Conservation (phyloP, 2,888 invertebrate genomes). For the Limulus polyphemus region DNA sequence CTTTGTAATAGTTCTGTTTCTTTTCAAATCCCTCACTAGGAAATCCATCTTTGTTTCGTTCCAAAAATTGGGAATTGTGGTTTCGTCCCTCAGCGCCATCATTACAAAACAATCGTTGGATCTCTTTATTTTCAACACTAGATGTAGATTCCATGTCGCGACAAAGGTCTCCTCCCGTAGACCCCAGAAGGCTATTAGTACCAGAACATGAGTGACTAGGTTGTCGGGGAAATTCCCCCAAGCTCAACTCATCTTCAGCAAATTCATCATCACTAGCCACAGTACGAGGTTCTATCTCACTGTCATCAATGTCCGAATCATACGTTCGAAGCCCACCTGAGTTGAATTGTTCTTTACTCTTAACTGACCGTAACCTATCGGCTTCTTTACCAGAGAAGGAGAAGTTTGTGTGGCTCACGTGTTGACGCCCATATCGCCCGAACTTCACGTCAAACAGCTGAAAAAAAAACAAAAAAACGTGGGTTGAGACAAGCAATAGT, state of each 20-base stretch:
- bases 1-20: slow-evolving; percentile 23
- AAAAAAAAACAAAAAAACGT: slow-evolving; percentile 10
- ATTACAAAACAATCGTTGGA: slow-evolving; percentile 13
- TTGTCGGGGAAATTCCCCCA: slow-evolving; percentile 20
- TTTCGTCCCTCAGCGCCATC: slow-evolving; percentile 5
- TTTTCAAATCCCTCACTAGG: slow-evolving; percentile 22
- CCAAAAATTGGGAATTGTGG: slow-evolving; percentile 19
- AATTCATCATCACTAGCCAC: slow-evolving; percentile 28
- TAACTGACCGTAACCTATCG: background rate
- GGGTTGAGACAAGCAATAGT: background rate
- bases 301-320: slow-evolving; percentile 26
- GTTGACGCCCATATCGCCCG: slow-evolving; percentile 26
- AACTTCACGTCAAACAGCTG: slow-evolving; percentile 28
- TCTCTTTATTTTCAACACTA: slow-evolving; percentile 1
- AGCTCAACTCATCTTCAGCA: slow-evolving; percentile 28
- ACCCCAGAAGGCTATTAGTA: slow-evolving; percentile 17
- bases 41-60: slow-evolving; percentile 23
- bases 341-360: slow-evolving; percentile 24
- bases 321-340: slow-evolving; percentile 20
- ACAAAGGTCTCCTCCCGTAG: slow-evolving; percentile 18
- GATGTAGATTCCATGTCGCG: slow-evolving; percentile 14
- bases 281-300: slow-evolving; percentile 21
- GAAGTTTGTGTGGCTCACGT: slow-evolving; percentile 24
- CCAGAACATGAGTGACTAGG: slow-evolving; percentile 14
- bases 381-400: slow-evolving; percentile 10